Conservation (phyloP, 2,113 vertebrate species). For the Odocoileus virginianus region DNA sequence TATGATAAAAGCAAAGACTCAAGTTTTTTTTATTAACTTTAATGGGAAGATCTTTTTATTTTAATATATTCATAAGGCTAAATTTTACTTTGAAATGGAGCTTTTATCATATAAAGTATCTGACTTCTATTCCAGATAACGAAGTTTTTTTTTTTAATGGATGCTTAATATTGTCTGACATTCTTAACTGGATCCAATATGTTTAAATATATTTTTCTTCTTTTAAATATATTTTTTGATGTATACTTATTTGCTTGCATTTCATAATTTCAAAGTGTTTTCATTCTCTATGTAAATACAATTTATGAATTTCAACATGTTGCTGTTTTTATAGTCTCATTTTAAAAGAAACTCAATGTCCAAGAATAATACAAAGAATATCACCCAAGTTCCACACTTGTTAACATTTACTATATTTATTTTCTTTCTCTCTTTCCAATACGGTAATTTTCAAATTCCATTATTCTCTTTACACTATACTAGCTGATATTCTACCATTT, state of each 20-base stretch:
- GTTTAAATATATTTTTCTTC: background rate
- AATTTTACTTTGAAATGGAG: background rate
- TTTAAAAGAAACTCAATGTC: background rate
- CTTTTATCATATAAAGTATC: background rate
- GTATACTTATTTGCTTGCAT: background rate
- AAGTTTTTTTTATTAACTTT: background rate
- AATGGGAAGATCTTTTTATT: background rate
- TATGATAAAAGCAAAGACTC: background rate
- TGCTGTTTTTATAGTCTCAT: background rate
- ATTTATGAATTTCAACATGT: background rate
- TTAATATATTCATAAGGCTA: background rate
- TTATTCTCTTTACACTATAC: background rate
- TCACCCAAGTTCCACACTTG: background rate
- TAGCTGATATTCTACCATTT: background rate
- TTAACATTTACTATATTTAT: background rate
- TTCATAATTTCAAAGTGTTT: background rate
- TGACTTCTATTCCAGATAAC: background rate
- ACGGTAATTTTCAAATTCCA: background rate
- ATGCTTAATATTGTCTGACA: background rate
- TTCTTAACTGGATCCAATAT: background rate
- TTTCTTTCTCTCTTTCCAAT: background rate
- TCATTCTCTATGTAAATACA: background rate
- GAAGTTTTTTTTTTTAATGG: background rate
- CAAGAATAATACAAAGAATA: background rate
- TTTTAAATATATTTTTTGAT: background rate